Evolutionary conservation across 64 coral and sea anemone species (phyloP).

Genomic region (Acropora yongei): DNA sequence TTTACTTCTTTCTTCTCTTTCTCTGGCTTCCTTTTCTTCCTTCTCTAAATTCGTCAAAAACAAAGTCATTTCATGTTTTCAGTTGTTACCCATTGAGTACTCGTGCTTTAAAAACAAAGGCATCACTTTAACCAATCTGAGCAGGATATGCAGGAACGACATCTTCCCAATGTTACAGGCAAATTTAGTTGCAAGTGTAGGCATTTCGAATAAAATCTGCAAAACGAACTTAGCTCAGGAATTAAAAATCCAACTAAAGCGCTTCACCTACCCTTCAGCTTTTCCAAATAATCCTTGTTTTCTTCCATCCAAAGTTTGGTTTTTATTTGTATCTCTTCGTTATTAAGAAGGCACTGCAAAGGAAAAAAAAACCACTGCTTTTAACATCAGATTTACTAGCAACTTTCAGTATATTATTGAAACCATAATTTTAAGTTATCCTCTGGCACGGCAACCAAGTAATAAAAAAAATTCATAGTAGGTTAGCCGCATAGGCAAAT

Average conservation of each 20-base stretch:
- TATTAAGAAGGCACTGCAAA: conserved; percentile 86
- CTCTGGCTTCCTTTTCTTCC: conserved; percentile 89
- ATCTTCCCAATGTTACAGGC: no score
- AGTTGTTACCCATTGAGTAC: no score
- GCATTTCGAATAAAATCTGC: no score
- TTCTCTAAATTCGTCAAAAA: conserved; percentile 66
- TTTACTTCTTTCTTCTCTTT: conserved; percentile 90
- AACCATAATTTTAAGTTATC: background rate
- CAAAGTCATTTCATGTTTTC: background rate
- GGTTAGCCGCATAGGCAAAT: no score
- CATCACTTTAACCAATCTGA: no score
- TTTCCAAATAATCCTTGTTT: conserved; percentile 97
- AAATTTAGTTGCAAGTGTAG: no score
- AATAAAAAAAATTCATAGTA: no score
- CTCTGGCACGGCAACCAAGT: no score
- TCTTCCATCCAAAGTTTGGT: conserved; percentile 99
- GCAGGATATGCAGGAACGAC: no score
- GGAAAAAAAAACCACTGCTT: background rate
- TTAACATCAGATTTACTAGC: background rate
- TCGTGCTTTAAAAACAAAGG: no score
- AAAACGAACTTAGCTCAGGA: background rate
- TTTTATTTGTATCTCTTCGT: conserved; percentile 90
- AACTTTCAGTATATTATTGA: background rate
- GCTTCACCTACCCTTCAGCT: conserved; percentile 73
- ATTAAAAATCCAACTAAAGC: background rate